Evolutionary conservation across 1,140 invertebrate genomes (phyloP).

Genomic region (Polyergus mexicanus): DNA sequence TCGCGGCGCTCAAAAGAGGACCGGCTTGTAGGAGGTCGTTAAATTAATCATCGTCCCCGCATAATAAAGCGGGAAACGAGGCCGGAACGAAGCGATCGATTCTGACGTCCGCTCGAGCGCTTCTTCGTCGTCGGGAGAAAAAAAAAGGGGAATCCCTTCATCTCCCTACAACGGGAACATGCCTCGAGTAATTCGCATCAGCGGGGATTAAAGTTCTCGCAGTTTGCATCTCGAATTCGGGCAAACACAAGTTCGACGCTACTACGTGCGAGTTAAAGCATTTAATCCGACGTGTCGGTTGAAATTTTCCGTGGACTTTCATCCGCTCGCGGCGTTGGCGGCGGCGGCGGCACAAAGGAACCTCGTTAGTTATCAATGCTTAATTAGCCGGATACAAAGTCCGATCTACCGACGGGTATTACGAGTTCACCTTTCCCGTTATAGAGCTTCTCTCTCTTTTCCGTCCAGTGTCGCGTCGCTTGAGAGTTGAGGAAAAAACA

Average conservation of each 20-base stretch:
- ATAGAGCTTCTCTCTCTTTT: background rate
- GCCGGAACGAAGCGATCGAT: constrained; percentile 43
- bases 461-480: constrained; percentile 11
- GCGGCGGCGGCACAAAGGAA: constrained; percentile 70
- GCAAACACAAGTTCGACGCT: constrained; percentile 51
- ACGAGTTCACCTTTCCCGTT: background rate
- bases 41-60: constrained; percentile 54
- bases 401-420: constrained; percentile 59
- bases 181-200: constrained; percentile 58
- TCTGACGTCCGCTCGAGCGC: constrained; percentile 21
- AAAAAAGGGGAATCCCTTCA: background rate
- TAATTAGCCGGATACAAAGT: constrained; percentile 74
- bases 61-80: constrained; percentile 49
- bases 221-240: constrained; percentile 32
- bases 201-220: constrained; percentile 63
- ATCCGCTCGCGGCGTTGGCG: constrained; percentile 39
- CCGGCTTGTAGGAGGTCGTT: constrained; percentile 17
- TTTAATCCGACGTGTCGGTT: constrained; percentile 72
- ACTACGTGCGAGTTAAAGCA: constrained; percentile 42
- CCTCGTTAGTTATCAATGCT: constrained; percentile 79
- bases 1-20: constrained; percentile 19
- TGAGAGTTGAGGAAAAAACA: background rate
- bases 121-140: background rate
- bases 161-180: background rate
- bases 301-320: constrained; percentile 70